Base-by-base conservation (phyloP, 92 coral and sea anemone species). In the Palythoa caribaeorum region DNA sequence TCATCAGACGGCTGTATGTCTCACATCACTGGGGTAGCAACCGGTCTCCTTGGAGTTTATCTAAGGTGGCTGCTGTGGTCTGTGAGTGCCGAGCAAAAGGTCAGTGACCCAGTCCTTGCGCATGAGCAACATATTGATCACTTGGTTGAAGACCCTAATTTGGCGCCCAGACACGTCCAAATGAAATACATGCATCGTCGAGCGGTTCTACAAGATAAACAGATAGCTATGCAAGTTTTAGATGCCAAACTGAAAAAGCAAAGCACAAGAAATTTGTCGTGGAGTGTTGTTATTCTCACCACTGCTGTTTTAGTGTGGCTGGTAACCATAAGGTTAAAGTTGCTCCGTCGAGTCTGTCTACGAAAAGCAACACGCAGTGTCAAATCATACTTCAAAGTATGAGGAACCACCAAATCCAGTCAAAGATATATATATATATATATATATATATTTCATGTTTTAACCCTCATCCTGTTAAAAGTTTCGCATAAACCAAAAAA, bases 1-100 rank as follows among this genome's bases (percentile, higher is more conserved):
- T 68, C 19, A 1, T 19, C 84, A 95, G 98, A 90, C 80, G 98
- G 98, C 0, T 95, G 98, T n/a, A 37, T 91, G 93, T 95, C 98
- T 3, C 98, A 95, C 63, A 51, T 95, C 7, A 93, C 98, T 28
- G 98, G 98, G 50, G 98, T 95, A n/a, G 98, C 98, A 6, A 69
- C 93, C 2, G 96, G 96, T 13, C 70, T 92, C 37, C 48, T 95
- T 38, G 98, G 98, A 8, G 94, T 95, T n/a, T 95, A 95, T 60
- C 44, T 95, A 5, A 92, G 96, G 53, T 95, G 98, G 98, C 71
- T 92, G 63, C 83, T 80, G 10, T 79, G 87, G 72, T 17, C 50
- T 44, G 73, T 38, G 35, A 76, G 37, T 51, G 39, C 92, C 47
- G 19, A 47, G 48, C 85, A 40, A 63, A 54, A 59, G n/a, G 39